Conservation (phyloP, 35 echinoderm and acorn worm genomes). For the Patiria miniata region DNA sequence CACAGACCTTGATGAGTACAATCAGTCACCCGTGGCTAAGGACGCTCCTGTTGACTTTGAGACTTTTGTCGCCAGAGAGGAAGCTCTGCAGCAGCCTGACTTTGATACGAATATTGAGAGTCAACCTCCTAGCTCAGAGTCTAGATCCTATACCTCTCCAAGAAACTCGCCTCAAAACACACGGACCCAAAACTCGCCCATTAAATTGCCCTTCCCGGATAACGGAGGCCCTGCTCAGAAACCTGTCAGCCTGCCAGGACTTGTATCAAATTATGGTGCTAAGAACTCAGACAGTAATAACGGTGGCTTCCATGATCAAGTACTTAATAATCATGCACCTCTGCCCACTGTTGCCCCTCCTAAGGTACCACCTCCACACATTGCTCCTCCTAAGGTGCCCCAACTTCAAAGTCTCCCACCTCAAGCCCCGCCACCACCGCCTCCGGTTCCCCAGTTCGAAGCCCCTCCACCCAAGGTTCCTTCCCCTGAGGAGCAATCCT, state of each 20-base stretch:
- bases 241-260: slow-evolving; percentile 10
- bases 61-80: slow-evolving; percentile 26
- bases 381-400: slow-evolving; percentile 40
- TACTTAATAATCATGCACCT: neutral
- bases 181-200: neutral
- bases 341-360: neutral
- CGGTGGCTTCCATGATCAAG: neutral
- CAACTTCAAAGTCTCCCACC: neutral
- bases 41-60: slow-evolving; percentile 67
- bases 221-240: neutral
- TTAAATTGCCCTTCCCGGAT: neutral
- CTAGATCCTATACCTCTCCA: no score
- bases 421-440: slow-evolving; percentile 36
- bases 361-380: slow-evolving; percentile 40
- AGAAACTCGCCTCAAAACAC: neutral
- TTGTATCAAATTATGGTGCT: slow-evolving; percentile 10
- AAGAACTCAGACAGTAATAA: slow-evolving; percentile 7
- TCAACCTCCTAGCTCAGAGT: neutral
- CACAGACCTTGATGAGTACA: slow-evolving; percentile 85
- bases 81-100: neutral
- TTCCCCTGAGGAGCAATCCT: neutral
- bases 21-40: slow-evolving; percentile 87
- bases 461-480: neutral
- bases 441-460: neutral
- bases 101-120: neutral